A percentile compares a stretch with the other conserved stretches of the same genome.
These are phyloP conservation scores for Halesus radiatus DNA, from an alignment of 1,140 invertebrate genomes.

Conservation along the genomic window DNA sequence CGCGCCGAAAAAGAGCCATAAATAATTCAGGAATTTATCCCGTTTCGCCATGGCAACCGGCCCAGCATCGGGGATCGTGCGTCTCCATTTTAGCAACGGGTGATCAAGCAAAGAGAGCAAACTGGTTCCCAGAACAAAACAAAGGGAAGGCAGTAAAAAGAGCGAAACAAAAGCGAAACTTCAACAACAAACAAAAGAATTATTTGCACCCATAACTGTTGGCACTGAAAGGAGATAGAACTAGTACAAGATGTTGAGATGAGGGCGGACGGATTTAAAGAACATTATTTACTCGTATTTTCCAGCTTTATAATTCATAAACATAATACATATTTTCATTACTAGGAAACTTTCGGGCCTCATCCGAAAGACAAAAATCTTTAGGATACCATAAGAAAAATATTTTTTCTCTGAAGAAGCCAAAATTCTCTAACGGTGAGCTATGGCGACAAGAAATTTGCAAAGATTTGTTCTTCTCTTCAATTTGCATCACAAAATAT, in stretches of 20 bases:
- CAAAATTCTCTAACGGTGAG: too few relatives aligned
- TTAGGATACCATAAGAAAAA: too few relatives aligned
- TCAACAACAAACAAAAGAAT: constrained; percentile 29
- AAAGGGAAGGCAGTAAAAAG: constrained; percentile 27
- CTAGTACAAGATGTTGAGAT: background rate
- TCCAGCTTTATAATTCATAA: too few relatives aligned
- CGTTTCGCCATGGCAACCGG: constrained; percentile 42
- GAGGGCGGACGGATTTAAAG: background rate
- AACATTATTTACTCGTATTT: background rate
- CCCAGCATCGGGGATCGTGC: constrained; percentile 9
- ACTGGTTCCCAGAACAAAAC: constrained; percentile 33
- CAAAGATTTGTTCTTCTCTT: too few relatives aligned
- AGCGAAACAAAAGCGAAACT: constrained; percentile 41
- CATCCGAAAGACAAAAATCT: too few relatives aligned
- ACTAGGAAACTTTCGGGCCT: too few relatives aligned
- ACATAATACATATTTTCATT: too few relatives aligned
- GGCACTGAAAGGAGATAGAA: background rate
- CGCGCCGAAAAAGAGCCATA: constrained; percentile 30
- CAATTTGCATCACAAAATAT: too few relatives aligned
- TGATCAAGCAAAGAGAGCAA: constrained; percentile 12
- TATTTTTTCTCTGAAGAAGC: too few relatives aligned
- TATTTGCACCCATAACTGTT: background rate
- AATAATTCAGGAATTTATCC: constrained; percentile 48
- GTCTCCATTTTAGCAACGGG: constrained; percentile 33
- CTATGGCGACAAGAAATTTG: too few relatives aligned